phyloP scores from a whole-genome alignment of 2,888 invertebrate genomes.

The Drosophila formosana region DNA sequence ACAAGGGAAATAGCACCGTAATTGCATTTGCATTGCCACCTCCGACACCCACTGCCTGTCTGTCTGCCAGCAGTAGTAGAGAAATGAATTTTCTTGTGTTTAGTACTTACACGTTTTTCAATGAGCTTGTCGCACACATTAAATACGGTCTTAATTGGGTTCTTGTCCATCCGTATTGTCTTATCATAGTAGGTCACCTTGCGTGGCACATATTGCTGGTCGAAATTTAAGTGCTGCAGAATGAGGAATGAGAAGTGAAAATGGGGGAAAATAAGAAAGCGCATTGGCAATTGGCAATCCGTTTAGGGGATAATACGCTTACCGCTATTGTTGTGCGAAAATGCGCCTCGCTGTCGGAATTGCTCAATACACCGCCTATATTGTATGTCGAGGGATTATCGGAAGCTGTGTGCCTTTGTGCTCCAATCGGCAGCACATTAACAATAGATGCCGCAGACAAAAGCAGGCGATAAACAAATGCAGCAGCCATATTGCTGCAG shows the following conservation, averaged over 20 bases:
- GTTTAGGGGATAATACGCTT: constrained; percentile 81
- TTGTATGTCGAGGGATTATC: constrained; percentile 91
- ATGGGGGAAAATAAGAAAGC: neutral
- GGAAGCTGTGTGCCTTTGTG: constrained; percentile 77
- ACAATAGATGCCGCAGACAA: constrained; percentile 63
- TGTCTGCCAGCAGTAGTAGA: constrained; percentile 3
- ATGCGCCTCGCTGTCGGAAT: constrained; percentile 91
- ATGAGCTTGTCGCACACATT: constrained; percentile 97
- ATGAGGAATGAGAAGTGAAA: neutral
- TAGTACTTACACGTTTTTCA: constrained; percentile 89
- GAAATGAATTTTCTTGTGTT: constrained; percentile 4
- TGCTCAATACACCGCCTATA: constrained; percentile 96
- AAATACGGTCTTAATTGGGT: constrained; percentile 97
- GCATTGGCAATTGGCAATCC: constrained; percentile 49
- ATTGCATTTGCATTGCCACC: constrained; percentile 55
- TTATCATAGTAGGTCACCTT: constrained; percentile 95
- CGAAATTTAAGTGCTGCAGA: constrained; percentile 93
- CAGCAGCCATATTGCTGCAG: constrained; percentile 61
- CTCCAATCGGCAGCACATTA: constrained; percentile 48
- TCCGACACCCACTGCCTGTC: neutral
- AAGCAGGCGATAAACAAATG: constrained; percentile 63
- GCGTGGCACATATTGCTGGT: constrained; percentile 92
- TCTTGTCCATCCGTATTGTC: constrained; percentile 96
- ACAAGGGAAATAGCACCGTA: constrained; percentile 20
- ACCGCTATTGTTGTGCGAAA: constrained; percentile 94